phyloP scores from a whole-genome alignment of 2,888 invertebrate species.

The Fragum fragum region DNA sequence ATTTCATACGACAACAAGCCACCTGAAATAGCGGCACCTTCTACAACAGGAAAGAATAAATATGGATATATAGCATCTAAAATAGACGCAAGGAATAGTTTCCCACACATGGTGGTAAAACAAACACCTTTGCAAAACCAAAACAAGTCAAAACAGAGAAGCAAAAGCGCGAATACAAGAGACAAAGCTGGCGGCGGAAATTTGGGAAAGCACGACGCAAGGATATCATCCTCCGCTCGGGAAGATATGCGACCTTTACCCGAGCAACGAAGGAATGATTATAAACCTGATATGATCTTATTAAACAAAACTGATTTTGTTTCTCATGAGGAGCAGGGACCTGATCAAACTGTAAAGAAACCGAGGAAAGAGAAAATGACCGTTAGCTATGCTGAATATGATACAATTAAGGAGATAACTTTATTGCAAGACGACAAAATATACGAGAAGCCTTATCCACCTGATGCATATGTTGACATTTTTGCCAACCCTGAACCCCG shows the following conservation, averaged over 20 bases:
- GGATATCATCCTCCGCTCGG: conserved; percentile 42
- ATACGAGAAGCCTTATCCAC: not conserved
- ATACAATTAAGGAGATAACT: conserved; percentile 58
- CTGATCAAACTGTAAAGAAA: conserved; percentile 19
- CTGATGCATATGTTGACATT: conserved; percentile 12
- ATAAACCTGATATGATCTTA: conserved; percentile 1
- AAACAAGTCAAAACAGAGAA: not conserved
- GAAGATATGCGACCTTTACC: conserved; percentile 23
- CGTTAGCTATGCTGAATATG: conserved; percentile 52
- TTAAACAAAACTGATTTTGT: conserved; percentile 34
- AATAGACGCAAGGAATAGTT: conserved; percentile 9
- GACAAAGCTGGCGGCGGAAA: not conserved
- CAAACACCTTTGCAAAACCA: not conserved
- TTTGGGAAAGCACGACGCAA: not conserved
- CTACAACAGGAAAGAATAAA: not conserved
- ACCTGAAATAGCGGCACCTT: not conserved
- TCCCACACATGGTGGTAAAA: not conserved
- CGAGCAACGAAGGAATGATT: not conserved
- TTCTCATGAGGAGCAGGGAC: conserved; percentile 52
- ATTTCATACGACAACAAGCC: not conserved
- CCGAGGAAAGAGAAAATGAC: conserved; percentile 21
- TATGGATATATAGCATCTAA: conserved; percentile 3
- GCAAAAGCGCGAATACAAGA: conserved; percentile 9
- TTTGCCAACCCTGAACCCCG: conserved; percentile 4
- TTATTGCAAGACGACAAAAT: conserved; percentile 20